phyloP scores from a whole-genome alignment of 2,888 invertebrate species.

The Ichneumon xanthorius region DNA sequence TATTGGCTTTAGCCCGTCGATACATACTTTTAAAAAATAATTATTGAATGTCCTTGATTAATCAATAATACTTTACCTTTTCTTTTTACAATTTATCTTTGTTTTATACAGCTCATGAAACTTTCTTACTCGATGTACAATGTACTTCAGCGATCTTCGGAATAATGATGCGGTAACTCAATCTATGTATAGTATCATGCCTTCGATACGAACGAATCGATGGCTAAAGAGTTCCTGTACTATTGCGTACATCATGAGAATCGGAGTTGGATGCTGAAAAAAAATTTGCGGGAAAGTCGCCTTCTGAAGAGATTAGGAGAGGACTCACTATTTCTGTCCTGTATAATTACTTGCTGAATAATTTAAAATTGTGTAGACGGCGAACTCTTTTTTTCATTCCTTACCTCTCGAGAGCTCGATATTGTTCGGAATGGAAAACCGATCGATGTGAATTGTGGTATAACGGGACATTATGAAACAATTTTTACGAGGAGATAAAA shows the following conservation, averaged over 20 bases:
- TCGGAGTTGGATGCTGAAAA: neutral
- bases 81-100: neutral
- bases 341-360: conserved; percentile 4
- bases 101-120: neutral
- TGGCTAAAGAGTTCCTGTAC: neutral
- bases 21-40: no score
- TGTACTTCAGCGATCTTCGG: neutral
- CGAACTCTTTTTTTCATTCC: neutral
- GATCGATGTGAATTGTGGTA: conserved; percentile 16
- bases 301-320: neutral
- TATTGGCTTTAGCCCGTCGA: neutral
- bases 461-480: neutral
- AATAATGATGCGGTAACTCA: neutral
- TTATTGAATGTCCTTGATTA: neutral
- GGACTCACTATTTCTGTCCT: neutral
- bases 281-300: neutral
- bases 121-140: neutral
- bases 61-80: neutral
- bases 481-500: neutral
- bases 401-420: neutral
- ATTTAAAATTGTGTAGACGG: neutral
- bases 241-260: neutral
- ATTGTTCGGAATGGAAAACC: neutral
- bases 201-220: neutral
- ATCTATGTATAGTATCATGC: neutral